Base-by-base conservation (phyloP, 2,888 invertebrate species). In the Agelastica alni region DNA sequence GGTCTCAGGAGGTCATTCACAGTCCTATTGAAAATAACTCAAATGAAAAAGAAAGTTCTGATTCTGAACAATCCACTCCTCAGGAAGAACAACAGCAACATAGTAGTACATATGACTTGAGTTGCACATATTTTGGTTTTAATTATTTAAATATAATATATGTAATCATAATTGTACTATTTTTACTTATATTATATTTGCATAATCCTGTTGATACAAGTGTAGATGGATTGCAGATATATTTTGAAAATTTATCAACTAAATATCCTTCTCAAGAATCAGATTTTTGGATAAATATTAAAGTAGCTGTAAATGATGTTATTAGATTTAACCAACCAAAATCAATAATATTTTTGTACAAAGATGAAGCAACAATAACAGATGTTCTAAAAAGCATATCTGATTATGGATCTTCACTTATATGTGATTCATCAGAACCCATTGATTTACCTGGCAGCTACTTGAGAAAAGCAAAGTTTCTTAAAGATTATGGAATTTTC, bases 341-440 rank as follows among this genome's bases (percentile, higher is more conserved):
- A 17, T 70, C 77, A n/a, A 72, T 79, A 57, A 56, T 79, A 46
- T 65, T 80, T 7, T 63, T 78, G 46, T 77, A 78, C 34, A 68
- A 67, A 53, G 53, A 68, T 32, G 51, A 73, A 42, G 18, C 52
- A 26, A 67, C 60, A 10, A 9, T 67, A 36, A 51, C 67, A 20
- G 71, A 75, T 53, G 71, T 79, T 18, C 67, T 78, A 28, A 45
- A 59, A 42, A 59, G 66, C n/a, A 54, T 79, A 16, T 74, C 74
- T 1, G 58, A 66, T 34, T 66, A 72, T 51, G 74, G 73, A 43
- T 67, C 69, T 20, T 68, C 63, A 57, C 43, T 55, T 34, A 57
- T 75, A 53, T 26, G 60, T 4, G 62, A 64, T 55, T 37, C 36
- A 1, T 37, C 46, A 10, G 44, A 53, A 32, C 68, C 70, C 2